Evolutionary conservation across 1,140 invertebrate genomes (phyloP), one percentile per base, ranked within the genome.

Genomic region (Drosophila parvula): DNA sequence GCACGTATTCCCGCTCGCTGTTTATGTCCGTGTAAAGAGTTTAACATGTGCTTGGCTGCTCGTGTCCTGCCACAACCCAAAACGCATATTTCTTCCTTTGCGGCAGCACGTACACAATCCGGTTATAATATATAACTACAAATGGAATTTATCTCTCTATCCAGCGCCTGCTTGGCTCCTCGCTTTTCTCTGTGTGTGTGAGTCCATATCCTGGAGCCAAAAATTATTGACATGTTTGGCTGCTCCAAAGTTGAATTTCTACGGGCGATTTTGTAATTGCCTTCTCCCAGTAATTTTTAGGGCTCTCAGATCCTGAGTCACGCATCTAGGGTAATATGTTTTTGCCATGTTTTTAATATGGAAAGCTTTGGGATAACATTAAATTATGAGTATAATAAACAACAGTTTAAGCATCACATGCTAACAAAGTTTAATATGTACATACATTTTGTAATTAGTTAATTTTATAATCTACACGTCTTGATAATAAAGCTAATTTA

Each of bases 11-110:
- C 79, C 74, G 74, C 45, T 75, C 85, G 69, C 78, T 84, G 74
- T 89, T 89, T 89, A 89, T 89, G 84, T 89, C 70, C 76, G 78
- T 90, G 84, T 89, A 84, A 89, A 89, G 78, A 89, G 84, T 89
- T 89, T 89, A 89, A 89, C 78, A 84, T 89, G 80, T 89, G 77
- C 84, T 86, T 51, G 34, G 43, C 40, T 47, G 74, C 38, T 58
- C 41, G 22, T 57, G 59, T 61, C 55, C 53, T 53, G 58, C 78
- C 69, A 71, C 79, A 75, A 69, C 64, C 81, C 61, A 64, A 67
- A 78, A 74, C 69, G 64, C 69, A 82, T 76, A 70, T 63, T 51
- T 78, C 68, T 55, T 60, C 44, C 32, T 34, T 53, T 76, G 73
- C 64, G 34, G 40, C 65, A 63, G 55, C 79, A 81, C 79, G 79